A percentile compares a stretch with the other conserved stretches of the same genome.
Conservation (phyloP, 2,888 invertebrate species). For the Andrena marginata region DNA sequence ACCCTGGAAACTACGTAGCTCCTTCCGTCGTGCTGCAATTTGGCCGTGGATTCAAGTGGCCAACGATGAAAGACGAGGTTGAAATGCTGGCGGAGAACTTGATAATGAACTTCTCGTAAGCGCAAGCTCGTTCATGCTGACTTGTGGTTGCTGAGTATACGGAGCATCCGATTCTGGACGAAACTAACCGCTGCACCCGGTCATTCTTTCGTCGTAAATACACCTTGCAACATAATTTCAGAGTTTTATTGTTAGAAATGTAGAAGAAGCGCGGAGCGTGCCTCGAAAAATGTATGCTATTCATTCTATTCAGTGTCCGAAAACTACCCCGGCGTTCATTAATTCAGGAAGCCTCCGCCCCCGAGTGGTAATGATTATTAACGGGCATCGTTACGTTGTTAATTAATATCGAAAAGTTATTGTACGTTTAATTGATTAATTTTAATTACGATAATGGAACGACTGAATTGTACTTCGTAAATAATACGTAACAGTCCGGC, state of each 20-base stretch:
- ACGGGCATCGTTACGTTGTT: not conserved
- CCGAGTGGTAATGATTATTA: not conserved
- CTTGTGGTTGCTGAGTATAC: not conserved
- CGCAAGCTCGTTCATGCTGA: not conserved
- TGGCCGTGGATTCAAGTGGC: constrained; percentile 41
- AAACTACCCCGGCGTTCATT: not conserved
- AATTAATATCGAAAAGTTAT: constrained; percentile 23
- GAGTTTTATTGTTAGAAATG: too few species aligned
- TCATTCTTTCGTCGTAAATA: too few species aligned
- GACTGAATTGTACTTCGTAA: constrained; percentile 6
- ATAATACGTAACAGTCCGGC: constrained; percentile 17
- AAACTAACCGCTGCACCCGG: not conserved
- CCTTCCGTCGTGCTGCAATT: constrained; percentile 26
- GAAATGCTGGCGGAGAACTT: constrained; percentile 10
- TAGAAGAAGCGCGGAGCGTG: too few species aligned
- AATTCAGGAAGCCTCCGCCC: not conserved
- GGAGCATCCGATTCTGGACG: not conserved
- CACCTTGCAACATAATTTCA: too few species aligned
- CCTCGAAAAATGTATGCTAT: too few species aligned
- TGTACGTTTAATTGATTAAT: constrained; percentile 25
- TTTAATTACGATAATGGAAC: constrained; percentile 29
- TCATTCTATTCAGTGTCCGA: not conserved
- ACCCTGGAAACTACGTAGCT: constrained; percentile 39
- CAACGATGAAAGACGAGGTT: constrained; percentile 48
- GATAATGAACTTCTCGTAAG: not conserved